These are phyloP conservation scores for Babyrousa celebensis DNA, from an alignment of 2,797 vertebrate species.

Conservation along the genomic window DNA sequence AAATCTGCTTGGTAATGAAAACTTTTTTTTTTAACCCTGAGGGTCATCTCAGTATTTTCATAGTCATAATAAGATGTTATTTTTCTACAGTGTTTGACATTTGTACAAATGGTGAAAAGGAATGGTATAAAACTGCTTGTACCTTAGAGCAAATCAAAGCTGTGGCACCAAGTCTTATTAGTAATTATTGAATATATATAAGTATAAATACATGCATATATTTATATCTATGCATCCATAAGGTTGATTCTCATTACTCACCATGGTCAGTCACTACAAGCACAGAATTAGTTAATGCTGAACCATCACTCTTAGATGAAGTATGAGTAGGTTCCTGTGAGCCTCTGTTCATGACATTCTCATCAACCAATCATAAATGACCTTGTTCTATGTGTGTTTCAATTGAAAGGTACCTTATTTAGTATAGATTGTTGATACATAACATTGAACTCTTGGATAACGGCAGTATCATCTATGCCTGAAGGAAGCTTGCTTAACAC, in stretches of 20 bases:
- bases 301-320: neutral
- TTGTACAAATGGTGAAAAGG: neutral
- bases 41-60: neutral
- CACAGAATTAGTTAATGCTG: neutral
- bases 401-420: neutral
- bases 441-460: neutral
- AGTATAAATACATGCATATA: neutral
- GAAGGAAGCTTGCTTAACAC: neutral
- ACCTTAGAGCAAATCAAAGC: neutral
- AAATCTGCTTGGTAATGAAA: slow-evolving; percentile 20
- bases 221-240: neutral
- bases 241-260: neutral
- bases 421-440: neutral
- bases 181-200: neutral
- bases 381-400: neutral
- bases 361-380: neutral
- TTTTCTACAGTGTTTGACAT: neutral
- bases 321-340: neutral
- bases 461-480: neutral
- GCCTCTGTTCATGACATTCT: neutral
- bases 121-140: neutral
- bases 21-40: neutral
- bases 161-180: neutral
- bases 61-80: neutral
- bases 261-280: neutral